phyloP scores from a whole-genome alignment of 2,113 vertebrate species.

The Cebidichthys violaceus region DNA sequence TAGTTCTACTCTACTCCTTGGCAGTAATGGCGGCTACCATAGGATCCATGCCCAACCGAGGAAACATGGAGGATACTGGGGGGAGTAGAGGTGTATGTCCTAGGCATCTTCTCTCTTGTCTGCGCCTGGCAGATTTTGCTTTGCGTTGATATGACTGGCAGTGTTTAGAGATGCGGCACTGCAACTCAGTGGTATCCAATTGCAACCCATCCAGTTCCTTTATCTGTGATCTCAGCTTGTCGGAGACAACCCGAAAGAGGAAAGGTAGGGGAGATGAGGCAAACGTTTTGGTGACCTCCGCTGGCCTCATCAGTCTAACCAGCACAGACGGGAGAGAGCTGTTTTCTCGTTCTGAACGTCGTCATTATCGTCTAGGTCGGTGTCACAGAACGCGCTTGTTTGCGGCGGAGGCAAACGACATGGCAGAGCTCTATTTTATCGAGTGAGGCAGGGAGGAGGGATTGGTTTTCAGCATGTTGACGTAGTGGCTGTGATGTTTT shows the following conservation, averaged over 20 bases:
- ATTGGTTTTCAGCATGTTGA: not conserved
- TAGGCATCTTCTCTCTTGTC: not conserved
- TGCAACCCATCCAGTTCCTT: not conserved
- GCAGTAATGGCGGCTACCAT: no score
- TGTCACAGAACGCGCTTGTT: not conserved
- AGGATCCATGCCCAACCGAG: not conserved
- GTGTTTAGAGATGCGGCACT: not conserved
- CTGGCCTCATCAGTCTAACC: constrained; percentile 7
- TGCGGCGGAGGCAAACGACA: not conserved
- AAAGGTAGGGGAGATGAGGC: not conserved
- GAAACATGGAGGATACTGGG: not conserved
- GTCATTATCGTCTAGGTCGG: not conserved
- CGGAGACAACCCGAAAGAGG: not conserved
- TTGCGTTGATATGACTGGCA: not conserved
- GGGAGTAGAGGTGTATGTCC: not conserved
- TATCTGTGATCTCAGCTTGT: not conserved
- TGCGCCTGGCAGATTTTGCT: not conserved
- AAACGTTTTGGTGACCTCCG: not conserved
- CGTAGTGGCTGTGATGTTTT: constrained; percentile 3
- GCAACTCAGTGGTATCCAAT: not conserved
- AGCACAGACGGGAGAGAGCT: not conserved
- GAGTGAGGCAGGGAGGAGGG: not conserved
- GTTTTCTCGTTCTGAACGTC: not conserved
- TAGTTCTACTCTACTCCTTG: not conserved
- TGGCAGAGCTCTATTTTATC: not conserved